Conservation (phyloP, 1,140 invertebrate species). For the Sitobion miscanthi region DNA sequence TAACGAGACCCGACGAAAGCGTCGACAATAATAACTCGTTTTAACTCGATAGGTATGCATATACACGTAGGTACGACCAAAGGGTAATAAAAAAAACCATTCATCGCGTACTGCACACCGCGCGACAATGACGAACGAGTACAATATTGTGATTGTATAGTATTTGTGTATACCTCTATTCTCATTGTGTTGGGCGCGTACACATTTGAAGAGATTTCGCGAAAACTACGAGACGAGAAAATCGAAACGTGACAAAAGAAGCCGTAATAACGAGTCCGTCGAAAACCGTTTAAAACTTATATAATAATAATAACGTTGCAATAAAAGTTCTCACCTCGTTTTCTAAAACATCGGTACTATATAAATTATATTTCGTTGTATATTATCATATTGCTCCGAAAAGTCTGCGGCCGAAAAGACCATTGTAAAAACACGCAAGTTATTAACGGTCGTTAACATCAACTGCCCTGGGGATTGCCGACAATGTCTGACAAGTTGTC, state of each 20-base stretch:
- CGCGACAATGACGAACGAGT: not conserved
- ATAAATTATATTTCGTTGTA: not conserved
- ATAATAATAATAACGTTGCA: not conserved
- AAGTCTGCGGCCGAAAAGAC: not conserved
- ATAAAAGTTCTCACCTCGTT: not conserved
- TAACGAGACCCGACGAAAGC: not conserved
- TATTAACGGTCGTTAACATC: not conserved
- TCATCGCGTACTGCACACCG: not conserved
- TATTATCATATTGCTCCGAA: not conserved
- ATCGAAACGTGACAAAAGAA: constrained; percentile 3
- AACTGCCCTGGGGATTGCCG: not conserved
- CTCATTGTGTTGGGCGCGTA: not conserved
- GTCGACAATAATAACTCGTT: not conserved
- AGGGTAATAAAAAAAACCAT: not conserved
- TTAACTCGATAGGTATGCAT: not conserved
- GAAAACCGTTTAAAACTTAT: constrained; percentile 5
- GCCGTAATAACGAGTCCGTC: not conserved
- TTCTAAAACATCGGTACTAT: not conserved
- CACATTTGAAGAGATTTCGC: not conserved
- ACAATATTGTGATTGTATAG: not conserved
- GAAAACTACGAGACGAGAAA: not conserved
- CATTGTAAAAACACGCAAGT: not conserved
- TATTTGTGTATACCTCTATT: not conserved
- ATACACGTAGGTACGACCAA: not conserved
- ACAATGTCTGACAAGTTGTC: not conserved